Evolutionary conservation across 2,888 invertebrate species (phyloP).

Genomic region (Uloborus plumipes): DNA sequence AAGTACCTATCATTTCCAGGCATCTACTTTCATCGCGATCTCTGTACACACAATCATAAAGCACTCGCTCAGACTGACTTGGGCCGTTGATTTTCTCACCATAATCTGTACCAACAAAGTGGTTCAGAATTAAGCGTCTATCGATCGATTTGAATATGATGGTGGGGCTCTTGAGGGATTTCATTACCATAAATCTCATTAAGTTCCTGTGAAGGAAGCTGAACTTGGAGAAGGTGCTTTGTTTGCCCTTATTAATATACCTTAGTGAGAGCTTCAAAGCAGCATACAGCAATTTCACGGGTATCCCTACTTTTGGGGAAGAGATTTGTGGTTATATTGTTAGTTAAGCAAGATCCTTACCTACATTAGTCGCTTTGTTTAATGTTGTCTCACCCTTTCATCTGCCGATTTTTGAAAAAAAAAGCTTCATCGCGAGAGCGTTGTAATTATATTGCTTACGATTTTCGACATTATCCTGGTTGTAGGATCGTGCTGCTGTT

Average conservation of each 20-base stretch:
- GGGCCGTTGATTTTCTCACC: conserved; percentile 34
- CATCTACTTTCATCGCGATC: conserved; percentile 33
- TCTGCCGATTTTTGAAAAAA: too few relatives aligned
- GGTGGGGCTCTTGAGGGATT: conserved; percentile 51
- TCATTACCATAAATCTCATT: conserved; percentile 61
- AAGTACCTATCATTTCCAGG: conserved; percentile 20
- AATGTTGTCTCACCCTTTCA: not conserved
- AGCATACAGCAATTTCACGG: conserved; percentile 44
- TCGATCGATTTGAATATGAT: conserved; percentile 60
- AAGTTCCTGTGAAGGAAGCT: conserved; percentile 54
- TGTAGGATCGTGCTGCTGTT: too few relatives aligned
- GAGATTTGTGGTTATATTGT: conserved; percentile 52
- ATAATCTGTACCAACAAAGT: conserved; percentile 46
- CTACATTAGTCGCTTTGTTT: conserved; percentile 14
- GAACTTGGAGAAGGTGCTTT: conserved; percentile 52
- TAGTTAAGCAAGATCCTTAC: conserved; percentile 29
- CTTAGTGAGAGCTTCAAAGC: conserved; percentile 31
- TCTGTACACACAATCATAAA: conserved; percentile 45
- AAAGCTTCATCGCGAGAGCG: too few relatives aligned
- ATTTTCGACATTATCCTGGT: too few relatives aligned
- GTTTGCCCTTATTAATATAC: conserved; percentile 61
- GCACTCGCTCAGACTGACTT: conserved; percentile 40
- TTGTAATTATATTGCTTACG: too few relatives aligned
- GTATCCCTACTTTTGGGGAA: conserved; percentile 24
- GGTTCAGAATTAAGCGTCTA: conserved; percentile 52